Conservation (phyloP, 2,797 vertebrate genomes). For the Danio albolineatus region DNA sequence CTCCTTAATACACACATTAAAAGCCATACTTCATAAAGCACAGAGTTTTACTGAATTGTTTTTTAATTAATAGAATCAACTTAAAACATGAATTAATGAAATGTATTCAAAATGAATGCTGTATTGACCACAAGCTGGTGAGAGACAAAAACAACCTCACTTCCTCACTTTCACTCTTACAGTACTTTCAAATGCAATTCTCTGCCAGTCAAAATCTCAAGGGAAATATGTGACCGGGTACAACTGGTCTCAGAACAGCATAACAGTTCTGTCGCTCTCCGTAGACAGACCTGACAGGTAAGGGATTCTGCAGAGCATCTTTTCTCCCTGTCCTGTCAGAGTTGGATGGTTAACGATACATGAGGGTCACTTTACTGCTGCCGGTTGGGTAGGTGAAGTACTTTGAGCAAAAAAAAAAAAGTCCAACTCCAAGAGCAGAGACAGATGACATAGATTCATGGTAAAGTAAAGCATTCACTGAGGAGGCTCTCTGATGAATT, state of each 20-base stretch:
- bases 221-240: slow-evolving; percentile 2
- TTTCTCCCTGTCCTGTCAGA: slow-evolving; percentile 20
- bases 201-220: background rate
- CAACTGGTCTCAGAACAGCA: slow-evolving; percentile 21
- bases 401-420: slow-evolving; percentile 2
- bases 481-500: slow-evolving; percentile 32
- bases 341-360: background rate
- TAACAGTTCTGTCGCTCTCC: background rate
- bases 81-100: background rate
- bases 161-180: background rate
- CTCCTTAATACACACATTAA: too few species aligned
- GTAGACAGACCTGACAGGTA: slow-evolving; percentile 16
- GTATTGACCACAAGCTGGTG: background rate
- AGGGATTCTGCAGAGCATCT: slow-evolving; percentile 16
- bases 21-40: too few species aligned
- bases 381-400: background rate
- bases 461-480: background rate
- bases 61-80: background rate
- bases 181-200: background rate
- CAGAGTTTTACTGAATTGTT: background rate
- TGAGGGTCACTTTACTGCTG: slow-evolving; percentile 17
- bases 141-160: background rate
- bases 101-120: background rate
- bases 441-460: slow-evolving; percentile 26
- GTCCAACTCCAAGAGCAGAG: background rate